phyloP scores from a whole-genome alignment of 2,888 invertebrate genomes.

The Chymomyza amoena region DNA sequence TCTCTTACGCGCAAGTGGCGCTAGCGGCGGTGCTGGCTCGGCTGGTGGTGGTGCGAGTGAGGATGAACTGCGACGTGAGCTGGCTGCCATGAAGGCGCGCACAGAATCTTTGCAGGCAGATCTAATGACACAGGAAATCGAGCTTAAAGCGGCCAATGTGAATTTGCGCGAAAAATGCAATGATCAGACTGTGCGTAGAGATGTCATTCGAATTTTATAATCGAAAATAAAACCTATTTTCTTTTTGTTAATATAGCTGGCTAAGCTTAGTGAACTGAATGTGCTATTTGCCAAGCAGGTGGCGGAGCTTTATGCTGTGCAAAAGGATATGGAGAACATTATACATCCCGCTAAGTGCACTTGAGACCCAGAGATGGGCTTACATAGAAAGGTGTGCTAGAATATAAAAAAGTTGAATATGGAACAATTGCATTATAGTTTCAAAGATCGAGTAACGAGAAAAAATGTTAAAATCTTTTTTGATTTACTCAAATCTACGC shows the following conservation, averaged over 20 bases:
- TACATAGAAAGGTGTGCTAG: conserved; percentile 68
- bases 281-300: conserved; percentile 76
- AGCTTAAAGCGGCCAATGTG: conserved; percentile 82
- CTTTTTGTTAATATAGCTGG: conserved; percentile 61
- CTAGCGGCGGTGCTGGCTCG: conserved; percentile 79
- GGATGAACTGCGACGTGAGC: conserved; percentile 87
- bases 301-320: conserved; percentile 76
- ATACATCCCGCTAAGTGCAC: conserved; percentile 78
- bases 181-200: conserved; percentile 85
- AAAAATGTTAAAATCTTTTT: too few species aligned
- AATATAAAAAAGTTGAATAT: too few species aligned
- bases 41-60: conserved; percentile 82
- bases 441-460: too few species aligned
- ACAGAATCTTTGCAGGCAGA: conserved; percentile 91
- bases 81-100: conserved; percentile 86
- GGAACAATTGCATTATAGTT: too few species aligned
- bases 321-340: conserved; percentile 79
- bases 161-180: conserved; percentile 80
- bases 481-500: too few species aligned
- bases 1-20: conserved; percentile 84
- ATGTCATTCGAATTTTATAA: not conserved
- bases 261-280: conserved; percentile 76
- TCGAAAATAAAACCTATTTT: not conserved
- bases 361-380: conserved; percentile 77
- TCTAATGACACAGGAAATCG: conserved; percentile 90